These are phyloP conservation scores for Arctocebus calabarensis DNA, from an alignment of 2,797 vertebrate genomes.

Conservation along the genomic window DNA sequence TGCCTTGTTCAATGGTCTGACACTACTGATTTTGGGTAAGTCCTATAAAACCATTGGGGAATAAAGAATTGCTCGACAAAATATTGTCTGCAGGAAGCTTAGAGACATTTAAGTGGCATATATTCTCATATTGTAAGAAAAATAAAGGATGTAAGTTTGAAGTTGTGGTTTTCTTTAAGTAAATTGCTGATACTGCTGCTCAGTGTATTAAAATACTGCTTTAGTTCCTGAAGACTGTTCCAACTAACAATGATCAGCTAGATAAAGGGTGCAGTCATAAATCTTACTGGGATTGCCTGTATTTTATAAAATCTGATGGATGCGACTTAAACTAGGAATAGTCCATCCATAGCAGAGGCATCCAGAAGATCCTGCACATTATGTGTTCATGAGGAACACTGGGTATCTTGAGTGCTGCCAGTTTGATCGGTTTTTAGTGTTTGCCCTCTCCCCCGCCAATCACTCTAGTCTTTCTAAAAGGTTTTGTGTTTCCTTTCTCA, in stretches of 20 bases:
- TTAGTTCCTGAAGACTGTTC: constrained; percentile 48
- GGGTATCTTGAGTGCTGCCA: not conserved
- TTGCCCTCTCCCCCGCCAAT: not conserved
- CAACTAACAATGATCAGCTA: not conserved
- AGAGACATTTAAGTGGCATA: constrained; percentile 31
- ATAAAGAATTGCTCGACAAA: constrained; percentile 10
- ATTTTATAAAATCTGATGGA: not conserved
- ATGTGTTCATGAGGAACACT: not conserved
- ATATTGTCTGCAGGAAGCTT: not conserved
- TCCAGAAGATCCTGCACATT: not conserved
- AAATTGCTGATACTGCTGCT: not conserved
- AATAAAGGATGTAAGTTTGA: not conserved
- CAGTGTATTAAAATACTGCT: not conserved
- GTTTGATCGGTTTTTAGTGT: not conserved
- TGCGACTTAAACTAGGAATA: not conserved
- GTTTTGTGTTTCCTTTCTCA: constrained; percentile 82
- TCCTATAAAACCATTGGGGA: constrained; percentile 59
- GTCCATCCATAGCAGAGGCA: not conserved
- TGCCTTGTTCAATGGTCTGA: constrained; percentile 98
- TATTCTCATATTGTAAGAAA: not conserved
- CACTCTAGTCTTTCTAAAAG: constrained; percentile 59
- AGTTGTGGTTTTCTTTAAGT: constrained; percentile 40
- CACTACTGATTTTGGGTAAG: constrained; percentile 97
- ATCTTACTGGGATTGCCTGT: not conserved
- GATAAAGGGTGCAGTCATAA: not conserved